These are phyloP conservation scores for Torymus texanus DNA, from an alignment of 2,888 invertebrate genomes.

Conservation along the genomic window DNA sequence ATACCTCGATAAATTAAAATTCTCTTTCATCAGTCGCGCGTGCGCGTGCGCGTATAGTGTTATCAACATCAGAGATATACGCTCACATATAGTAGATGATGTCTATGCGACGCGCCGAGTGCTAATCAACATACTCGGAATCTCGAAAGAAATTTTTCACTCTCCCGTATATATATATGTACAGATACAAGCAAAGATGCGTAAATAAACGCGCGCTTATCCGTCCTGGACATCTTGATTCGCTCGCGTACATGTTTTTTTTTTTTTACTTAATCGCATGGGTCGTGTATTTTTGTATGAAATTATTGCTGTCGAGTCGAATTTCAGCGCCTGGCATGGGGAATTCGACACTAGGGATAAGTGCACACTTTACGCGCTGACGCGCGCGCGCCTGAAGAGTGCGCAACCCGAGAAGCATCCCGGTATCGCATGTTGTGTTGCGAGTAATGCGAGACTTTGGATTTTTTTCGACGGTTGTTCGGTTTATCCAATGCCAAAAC, in stretches of 20 bases:
- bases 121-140: not conserved
- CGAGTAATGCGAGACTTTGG: conserved; percentile 10
- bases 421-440: conserved; percentile 57
- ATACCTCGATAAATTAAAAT: conserved; percentile 5
- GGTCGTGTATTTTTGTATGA: conserved; percentile 6
- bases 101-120: not conserved
- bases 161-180: too few relatives aligned
- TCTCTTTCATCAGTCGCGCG: not conserved
- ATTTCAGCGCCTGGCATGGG: conserved; percentile 12
- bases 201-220: not conserved
- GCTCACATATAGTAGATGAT: too few relatives aligned
- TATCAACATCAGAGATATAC: too few relatives aligned
- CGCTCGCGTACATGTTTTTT: too few relatives aligned
- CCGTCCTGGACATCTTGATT: not conserved
- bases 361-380: not conserved
- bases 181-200: too few relatives aligned
- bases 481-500: not conserved
- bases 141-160: too few relatives aligned
- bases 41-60: too few relatives aligned
- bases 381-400: conserved; percentile 60
- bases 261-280: not conserved
- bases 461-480: not conserved
- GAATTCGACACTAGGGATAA: conserved; percentile 30
- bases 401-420: conserved; percentile 65
- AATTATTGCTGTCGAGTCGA: conserved; percentile 26